Base-by-base conservation (phyloP, 2,797 vertebrate genomes). In the Ptychobarbus kaznakovi region DNA sequence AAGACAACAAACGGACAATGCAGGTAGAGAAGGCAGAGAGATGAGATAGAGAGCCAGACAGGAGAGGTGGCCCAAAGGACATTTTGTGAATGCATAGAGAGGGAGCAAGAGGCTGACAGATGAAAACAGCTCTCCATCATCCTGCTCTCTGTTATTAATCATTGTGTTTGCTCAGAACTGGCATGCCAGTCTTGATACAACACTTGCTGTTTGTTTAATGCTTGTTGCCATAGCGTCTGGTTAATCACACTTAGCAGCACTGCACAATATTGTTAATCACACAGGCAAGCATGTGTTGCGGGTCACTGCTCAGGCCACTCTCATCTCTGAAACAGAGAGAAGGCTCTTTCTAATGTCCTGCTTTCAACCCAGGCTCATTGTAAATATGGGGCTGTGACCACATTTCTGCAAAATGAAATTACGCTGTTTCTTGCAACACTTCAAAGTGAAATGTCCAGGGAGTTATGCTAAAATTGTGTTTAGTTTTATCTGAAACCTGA, bases 61-160 rank as follows among this genome's bases (percentile, higher is more conserved):
- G 22, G 53, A 72, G 77, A 85, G 68, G 84, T 80, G 77, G 78
- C 84, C 78, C 77, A 73, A 51, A 80, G 84, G 84, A 85, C 77
- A 63, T 85, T 73, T 85, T 28, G 40, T 73, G 68, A 85, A 84
- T 74, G 46, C 66, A 42, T 13, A 40, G 69, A 83, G 38, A 76
- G 69, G 58, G 56, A 79, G 61, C 22, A 8, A 73, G 35, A 49
- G 69, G 68, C 58, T 81, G 28, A 83, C 79, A 74, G 78, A 79
- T 68, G 70, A 46, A 85, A 58, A 75, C 56, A 49, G 42, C 73
- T 85, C 80, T 88, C 69, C 40, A 80, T 88, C 89, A 87, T 74
- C 79, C 75, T 73, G 77, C 81, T 81, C 61, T 85, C 53, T 84
- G 12, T 63, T 88, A 90, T 90, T 84, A 75, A 88, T 90, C 87